Base-by-base conservation (phyloP, 2,797 vertebrate genomes). In the Uromys caudimaculatus region DNA sequence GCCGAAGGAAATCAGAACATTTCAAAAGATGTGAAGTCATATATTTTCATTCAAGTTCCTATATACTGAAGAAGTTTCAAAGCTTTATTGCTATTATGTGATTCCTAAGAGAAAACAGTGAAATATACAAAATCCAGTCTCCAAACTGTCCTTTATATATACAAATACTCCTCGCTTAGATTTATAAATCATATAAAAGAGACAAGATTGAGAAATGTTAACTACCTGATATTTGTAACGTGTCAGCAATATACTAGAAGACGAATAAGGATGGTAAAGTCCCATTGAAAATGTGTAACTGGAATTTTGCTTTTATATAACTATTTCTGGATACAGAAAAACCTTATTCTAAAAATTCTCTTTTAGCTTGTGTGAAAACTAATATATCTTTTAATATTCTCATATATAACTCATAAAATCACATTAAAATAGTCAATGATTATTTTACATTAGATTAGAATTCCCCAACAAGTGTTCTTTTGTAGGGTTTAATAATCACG, bases 201-300 rank as follows among this genome's bases (percentile, higher is more conserved):
- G 77, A 95, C 60, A 86, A 92, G 44, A 60, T 35, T 92, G 64
- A 95, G 56, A 62, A 94, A 95, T 56, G 73, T 29, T 94, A 95
- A 96, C 90, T 76, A 97, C 54, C 54, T 93, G 29, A 38, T 52
- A 91, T 88, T 96, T 96, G 91, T 90, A 50, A 95, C 94, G 44
- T 75, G 62, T 93, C 58, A 58, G 92, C 3, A 35, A 79, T 54
- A 94, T 1, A 96, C 44, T 38, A 85, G 69, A 94, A 96, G 50
- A 84, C 41, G 69, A 90, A 94, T 89, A 95, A 81, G 52, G 52
- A 91, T 56, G 24, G 38, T 38, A 60, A 90, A 95, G 73, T 87
- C 38, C 29, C 77, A 89, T 21, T 47, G 56, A 87, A 82, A 79
- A 62, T 54, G 12, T 81, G 32, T 29, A 90, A 78, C 89, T 89